Percentiles rank a stretch among this genome's conserved stretches.
phyloP scores from a whole-genome alignment of 2,888 invertebrate genomes.

The Clostera curtula region DNA sequence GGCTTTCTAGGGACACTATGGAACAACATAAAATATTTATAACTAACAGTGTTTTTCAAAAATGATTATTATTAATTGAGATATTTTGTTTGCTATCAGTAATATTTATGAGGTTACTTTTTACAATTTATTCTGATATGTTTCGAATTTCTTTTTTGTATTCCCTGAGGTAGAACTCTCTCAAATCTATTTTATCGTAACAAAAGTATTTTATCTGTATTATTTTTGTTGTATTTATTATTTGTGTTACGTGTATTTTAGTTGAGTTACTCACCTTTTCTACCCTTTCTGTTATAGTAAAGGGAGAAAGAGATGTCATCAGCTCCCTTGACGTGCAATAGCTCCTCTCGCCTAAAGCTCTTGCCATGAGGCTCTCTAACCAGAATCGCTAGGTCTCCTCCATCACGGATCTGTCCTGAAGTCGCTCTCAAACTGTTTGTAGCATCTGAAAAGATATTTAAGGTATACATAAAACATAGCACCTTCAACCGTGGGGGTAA shows the following conservation, averaged over 20 bases:
- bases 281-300: constrained; percentile 49
- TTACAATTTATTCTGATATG: too few species aligned
- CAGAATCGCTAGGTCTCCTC: constrained; percentile 48
- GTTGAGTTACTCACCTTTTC: constrained; percentile 54
- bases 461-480: too few species aligned
- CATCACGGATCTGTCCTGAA: constrained; percentile 34
- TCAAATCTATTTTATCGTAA: too few species aligned
- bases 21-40: constrained; percentile 4
- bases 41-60: background rate
- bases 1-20: constrained; percentile 79
- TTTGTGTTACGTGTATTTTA: too few species aligned
- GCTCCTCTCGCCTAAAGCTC: constrained; percentile 39
- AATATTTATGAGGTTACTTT: too few species aligned
- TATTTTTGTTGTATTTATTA: too few species aligned
- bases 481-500: too few species aligned
- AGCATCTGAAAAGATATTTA: constrained; percentile 49
- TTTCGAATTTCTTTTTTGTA: too few species aligned
- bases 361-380: constrained; percentile 44
- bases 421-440: constrained; percentile 43
- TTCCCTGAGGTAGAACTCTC: too few species aligned
- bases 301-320: constrained; percentile 50
- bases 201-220: too few species aligned
- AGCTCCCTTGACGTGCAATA: constrained; percentile 45
- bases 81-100: too few species aligned
- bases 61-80: too few species aligned